Conservation (phyloP, 2,888 invertebrate genomes). For the Ochlodes sylvanus region DNA sequence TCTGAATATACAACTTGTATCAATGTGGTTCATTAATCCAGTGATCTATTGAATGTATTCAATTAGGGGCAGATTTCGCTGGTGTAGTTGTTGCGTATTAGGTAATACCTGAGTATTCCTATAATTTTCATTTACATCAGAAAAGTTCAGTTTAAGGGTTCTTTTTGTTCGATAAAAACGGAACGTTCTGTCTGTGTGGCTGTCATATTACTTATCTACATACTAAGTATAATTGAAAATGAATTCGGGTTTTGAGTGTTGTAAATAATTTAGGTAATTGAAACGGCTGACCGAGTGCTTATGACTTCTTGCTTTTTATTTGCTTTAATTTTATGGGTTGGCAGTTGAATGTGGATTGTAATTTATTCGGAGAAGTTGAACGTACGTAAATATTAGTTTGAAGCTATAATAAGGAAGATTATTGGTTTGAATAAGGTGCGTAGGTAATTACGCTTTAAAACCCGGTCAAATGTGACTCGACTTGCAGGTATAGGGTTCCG, state of each 20-base stretch:
- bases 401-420: neutral
- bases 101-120: neutral
- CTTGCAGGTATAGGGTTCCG: no score
- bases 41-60: constrained; percentile 12
- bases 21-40: constrained; percentile 21
- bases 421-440: neutral
- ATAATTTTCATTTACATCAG: neutral
- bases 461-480: no score
- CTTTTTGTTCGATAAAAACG: no score
- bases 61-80: constrained; percentile 7
- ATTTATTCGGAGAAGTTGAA: neutral
- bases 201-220: no score
- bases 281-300: no score
- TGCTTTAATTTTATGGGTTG: neutral
- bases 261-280: no score
- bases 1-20: constrained; percentile 18
- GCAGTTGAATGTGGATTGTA: neutral
- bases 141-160: no score
- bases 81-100: neutral
- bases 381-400: neutral
- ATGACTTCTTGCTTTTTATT: no score
- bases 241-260: no score
- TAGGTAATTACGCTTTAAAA: neutral
- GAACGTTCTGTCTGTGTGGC: no score
- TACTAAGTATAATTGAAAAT: no score